phyloP scores from a whole-genome alignment of 2,113 vertebrate species.

The Corythaeola cristata region DNA sequence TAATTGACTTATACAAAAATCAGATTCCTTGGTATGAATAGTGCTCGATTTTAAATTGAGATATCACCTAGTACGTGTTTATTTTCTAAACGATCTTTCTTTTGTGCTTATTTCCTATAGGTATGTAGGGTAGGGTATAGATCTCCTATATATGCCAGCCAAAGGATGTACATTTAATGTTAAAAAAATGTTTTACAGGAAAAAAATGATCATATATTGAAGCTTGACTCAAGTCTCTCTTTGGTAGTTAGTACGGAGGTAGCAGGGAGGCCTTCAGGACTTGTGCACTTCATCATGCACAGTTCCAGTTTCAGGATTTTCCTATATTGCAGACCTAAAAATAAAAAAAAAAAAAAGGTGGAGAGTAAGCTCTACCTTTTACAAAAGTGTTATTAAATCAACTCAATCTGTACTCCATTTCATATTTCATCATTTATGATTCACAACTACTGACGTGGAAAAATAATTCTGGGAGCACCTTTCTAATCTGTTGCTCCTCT shows the following conservation, averaged over 20 bases:
- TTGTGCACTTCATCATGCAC: background rate
- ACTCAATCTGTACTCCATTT: background rate
- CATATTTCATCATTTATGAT: background rate
- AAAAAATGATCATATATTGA: background rate
- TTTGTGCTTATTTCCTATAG: background rate
- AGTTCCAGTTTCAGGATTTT: background rate
- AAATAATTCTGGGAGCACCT: background rate
- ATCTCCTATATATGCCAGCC: background rate
- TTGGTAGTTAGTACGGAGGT: background rate
- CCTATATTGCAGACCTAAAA: background rate
- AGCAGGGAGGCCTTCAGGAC: background rate
- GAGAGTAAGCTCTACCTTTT: background rate
- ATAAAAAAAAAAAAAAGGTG: background rate
- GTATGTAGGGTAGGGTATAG: background rate
- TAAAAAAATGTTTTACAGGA: background rate
- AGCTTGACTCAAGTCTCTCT: background rate
- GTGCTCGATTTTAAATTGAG: background rate
- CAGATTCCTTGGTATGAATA: background rate
- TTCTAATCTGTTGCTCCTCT: background rate
- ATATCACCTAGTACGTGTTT: background rate
- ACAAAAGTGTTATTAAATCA: background rate
- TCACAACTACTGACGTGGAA: background rate
- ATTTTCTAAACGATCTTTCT: background rate
- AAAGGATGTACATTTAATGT: background rate
- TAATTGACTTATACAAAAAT: background rate